phyloP scores from a whole-genome alignment of 2,113 vertebrate genomes.

The Megaceryle maxima region DNA sequence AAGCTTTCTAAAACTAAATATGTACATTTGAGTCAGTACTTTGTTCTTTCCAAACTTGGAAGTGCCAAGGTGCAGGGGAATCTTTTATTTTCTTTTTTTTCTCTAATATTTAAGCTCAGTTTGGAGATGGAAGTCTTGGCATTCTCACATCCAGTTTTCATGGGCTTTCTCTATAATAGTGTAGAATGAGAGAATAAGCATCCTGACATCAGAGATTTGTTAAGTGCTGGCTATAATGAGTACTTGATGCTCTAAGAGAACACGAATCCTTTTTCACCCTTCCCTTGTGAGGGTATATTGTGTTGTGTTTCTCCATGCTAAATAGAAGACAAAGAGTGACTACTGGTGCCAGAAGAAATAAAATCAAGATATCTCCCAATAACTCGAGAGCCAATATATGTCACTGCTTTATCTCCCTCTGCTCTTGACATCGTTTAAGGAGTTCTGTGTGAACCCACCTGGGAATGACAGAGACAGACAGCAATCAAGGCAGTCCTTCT shows the following conservation, averaged over 20 bases:
- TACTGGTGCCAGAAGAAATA: conserved; percentile 20
- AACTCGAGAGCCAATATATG: conserved; percentile 28
- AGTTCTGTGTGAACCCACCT: not conserved
- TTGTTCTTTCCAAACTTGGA: not conserved
- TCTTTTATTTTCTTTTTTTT: too few species aligned
- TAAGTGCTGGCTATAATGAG: conserved; percentile 23
- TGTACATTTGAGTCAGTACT: not conserved
- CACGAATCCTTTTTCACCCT: not conserved
- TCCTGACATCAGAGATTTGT: not conserved
- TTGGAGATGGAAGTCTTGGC: not conserved
- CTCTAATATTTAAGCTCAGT: not conserved
- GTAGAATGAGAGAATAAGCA: not conserved
- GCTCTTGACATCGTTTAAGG: conserved; percentile 24
- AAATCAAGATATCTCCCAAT: conserved; percentile 47
- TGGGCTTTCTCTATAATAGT: not conserved
- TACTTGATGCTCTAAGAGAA: not conserved
- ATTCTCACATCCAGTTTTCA: not conserved
- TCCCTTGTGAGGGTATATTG: not conserved
- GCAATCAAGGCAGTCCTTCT: conserved; percentile 9
- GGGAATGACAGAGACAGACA: not conserved
- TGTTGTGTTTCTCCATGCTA: not conserved
- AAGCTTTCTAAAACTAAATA: not conserved
- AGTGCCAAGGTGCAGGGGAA: not conserved
- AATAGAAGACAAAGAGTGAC: not conserved
- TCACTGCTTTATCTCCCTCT: not conserved